Base-by-base conservation (phyloP, 2,888 invertebrate genomes). In the Drosophila infuscata region DNA sequence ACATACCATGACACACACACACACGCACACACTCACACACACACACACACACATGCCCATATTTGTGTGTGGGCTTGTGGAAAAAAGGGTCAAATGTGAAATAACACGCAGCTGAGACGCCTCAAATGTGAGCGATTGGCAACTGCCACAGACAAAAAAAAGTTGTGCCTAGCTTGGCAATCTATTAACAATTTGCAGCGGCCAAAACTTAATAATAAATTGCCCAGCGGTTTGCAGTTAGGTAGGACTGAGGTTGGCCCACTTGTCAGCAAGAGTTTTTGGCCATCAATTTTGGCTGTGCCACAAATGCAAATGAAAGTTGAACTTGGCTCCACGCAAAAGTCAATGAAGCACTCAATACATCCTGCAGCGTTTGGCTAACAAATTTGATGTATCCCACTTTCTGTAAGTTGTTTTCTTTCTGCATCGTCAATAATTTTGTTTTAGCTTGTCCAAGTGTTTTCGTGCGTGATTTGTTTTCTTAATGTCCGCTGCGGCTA, bases 331-430 rank as follows among this genome's bases (percentile, higher is more conserved):
- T 51, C 67, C 59, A 59, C 64, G 56, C 74, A 85, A 79, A 79
- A 87, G 80, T 80, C 87, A 86, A 88, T 90, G 79, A 76, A 76
- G 82, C 86, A 82, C 88, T 89, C 73, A 89, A 82, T 85, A 15
- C 4, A 74, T 83, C 81, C 88, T 77, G 90, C 75, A 73, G 85
- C 58, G 66, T 49, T 64, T 63, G 46, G 61, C 76, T 46, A 58
- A 66, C 38, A 70, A 66, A 70, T 77, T 82, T 81, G 62, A 74
- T 74, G 61, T 81, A 65, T 78, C 59, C 66, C 43, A 66, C 32
- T 48, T 57, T 56, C 33, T 8, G 9, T 35, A 32, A 41, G 30
- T 41, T 51, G 46, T 54, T 56, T 46, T 46, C 51, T 29, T n/a
- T 15, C 1, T 3, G 3, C 15, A 15, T 4, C 4, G 8, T 8